Base-by-base conservation (phyloP, 2,888 invertebrate genomes). In the Coelogynopora nodosa region DNA sequence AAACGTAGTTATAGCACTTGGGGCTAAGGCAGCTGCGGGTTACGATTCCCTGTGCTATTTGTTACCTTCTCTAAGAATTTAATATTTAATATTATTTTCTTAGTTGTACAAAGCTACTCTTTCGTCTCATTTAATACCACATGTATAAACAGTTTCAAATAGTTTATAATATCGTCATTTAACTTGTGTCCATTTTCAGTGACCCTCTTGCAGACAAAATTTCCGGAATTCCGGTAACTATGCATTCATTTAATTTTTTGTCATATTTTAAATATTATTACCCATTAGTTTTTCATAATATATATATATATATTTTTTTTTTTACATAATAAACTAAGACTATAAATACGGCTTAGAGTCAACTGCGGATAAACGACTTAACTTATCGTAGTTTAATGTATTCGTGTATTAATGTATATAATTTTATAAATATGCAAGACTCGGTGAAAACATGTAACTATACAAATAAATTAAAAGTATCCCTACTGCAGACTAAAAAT, bases 181-280 rank as follows among this genome's bases (percentile, higher is more conserved):
- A 49, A 49, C 18, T 83, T 29, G 26, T 29, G 26, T 83, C 30
- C n/a, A 2, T 18, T 84, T 84, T 31, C 26, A 84, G 84, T 23
- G 85, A 85, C 29, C 85, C 85, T 13, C 5, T 85, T 67, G 85
- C 85, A 2, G 67, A 67, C 2, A 85, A 85, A 26, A 81, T 85
- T 27, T 27, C 67, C 28, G 85, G 85, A 28, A 67, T 85, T 27
- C 85, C 85, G 67, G 85, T 85, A 31, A 84, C 26, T 84, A 27
- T n/a, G n/a, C n/a, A n/a, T n/a, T n/a, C n/a, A n/a, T n/a, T n/a
- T 80, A n/a, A 80, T 80, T 23, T 26, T 80, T 80, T 80, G 80
- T 80, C 2, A 10, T 29, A 13, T 13, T 10, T 82, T 82, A 82
- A 82, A 27, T 10, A 80, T 80, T 80, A 80, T 23, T n/a, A 49